Evolutionary conservation across 2,888 invertebrate species (phyloP), one percentile per base, ranked within the genome.

Genomic region (Pimpla rufipes): DNA sequence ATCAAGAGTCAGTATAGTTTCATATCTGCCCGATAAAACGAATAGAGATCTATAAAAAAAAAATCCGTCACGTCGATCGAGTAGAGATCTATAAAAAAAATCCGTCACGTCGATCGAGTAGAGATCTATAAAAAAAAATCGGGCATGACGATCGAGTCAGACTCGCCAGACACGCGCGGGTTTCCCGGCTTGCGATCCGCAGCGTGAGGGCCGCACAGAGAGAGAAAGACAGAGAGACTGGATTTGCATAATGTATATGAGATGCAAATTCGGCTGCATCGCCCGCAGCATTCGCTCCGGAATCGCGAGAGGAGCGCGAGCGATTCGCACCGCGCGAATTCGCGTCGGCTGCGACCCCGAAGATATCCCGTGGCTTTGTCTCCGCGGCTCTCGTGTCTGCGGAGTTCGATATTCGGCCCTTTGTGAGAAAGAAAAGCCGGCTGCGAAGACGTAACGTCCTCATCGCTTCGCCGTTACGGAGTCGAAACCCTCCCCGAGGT

Each of bases 161-260:
- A n/a, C 73, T 70, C 40, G 40, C 11, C 50, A 6, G 11, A 62
- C 52, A 29, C 35, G 37, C 35, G 37, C 59, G 45, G 62, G 23
- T 52, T 62, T 47, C 13, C 13, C 59, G 50, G 79, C 74, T 75
- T n/a, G n/a, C n/a, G n/a, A n/a, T n/a, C n/a, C n/a, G n/a, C n/a
- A n/a, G 70, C 50, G 79, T 50, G 62, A 55, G 23, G 23, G 23
- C 73, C 16, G 59, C 64, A 66, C 52, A 21, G 29, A 57, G 75
- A 37, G 40, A n/a, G n/a, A n/a, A n/a, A n/a, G n/a, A n/a, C 45
- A 45, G 11, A 23, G 55, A 55, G 76, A 76, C 59, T 79, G 74
- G 70, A 88, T 90, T 90, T 89, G 79, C 89, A 90, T 90, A 90
- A 90, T 89, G 88, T 87, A 88, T 86, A 86, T 84, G 84, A 80